phyloP scores from a whole-genome alignment of 2,113 vertebrate species.

The Notothenia rossii region DNA sequence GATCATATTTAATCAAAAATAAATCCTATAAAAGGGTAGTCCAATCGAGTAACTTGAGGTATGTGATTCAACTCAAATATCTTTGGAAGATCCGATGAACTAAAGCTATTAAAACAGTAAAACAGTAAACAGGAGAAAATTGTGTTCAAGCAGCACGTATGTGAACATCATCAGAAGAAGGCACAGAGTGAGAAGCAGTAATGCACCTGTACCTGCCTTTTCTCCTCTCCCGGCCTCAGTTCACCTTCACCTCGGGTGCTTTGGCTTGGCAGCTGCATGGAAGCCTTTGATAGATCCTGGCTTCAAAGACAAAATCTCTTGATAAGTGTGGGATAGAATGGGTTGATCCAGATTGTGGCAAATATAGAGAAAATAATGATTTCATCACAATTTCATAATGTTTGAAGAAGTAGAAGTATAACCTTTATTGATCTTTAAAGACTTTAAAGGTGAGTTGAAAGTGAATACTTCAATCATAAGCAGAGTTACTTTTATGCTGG shows the following conservation, averaged over 20 bases:
- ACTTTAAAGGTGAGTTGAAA: conserved; percentile 17
- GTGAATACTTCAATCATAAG: conserved; percentile 17
- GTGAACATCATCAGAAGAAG: background rate
- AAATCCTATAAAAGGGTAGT: background rate
- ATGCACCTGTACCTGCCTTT: background rate
- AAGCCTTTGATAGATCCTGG: conserved; percentile 46
- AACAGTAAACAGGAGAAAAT: background rate
- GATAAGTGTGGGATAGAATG: conserved; percentile 32
- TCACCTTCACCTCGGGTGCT: conserved; percentile 11
- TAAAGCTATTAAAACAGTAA: background rate
- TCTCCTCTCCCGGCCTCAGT: background rate
- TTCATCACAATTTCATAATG: conserved; percentile 58
- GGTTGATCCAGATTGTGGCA: conserved; percentile 24
- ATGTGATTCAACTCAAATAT: background rate
- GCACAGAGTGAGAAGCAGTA: no score
- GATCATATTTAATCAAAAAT: no score
- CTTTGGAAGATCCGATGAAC: background rate
- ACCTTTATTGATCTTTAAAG: conserved; percentile 25
- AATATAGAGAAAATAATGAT: conserved; percentile 39
- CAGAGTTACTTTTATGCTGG: conserved; percentile 22
- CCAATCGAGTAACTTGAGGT: background rate
- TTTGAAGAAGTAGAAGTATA: conserved; percentile 44
- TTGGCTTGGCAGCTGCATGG: conserved; percentile 1
- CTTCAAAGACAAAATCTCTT: conserved; percentile 39
- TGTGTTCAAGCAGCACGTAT: background rate